Percentiles rank a stretch among this genome's conserved stretches.
phyloP scores from a whole-genome alignment of 1,140 invertebrate genomes.

The Brachionus calyciflorus region DNA sequence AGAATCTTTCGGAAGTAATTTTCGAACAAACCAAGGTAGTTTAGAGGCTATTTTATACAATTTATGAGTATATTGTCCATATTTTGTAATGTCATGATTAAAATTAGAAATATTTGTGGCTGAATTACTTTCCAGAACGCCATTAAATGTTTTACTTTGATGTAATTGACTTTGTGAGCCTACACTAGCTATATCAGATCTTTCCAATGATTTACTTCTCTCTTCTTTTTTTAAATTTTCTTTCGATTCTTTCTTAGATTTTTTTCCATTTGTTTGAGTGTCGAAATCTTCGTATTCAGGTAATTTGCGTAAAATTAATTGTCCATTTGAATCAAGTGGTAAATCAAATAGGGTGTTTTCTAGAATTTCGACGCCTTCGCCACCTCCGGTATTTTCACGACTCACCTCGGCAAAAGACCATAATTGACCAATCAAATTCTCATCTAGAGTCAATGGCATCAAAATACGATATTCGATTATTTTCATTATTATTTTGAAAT shows the following conservation, averaged over 20 bases:
- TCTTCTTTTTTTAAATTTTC: neutral
- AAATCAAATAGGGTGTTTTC: conserved; percentile 62
- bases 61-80: conserved; percentile 98
- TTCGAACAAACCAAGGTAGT: conserved; percentile 39
- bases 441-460: conserved; percentile 43
- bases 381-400: conserved; percentile 98
- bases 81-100: conserved; percentile 36
- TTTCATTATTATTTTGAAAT: conserved; percentile 34
- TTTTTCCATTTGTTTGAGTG: neutral
- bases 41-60: conserved; percentile 83
- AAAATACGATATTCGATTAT: conserved; percentile 46
- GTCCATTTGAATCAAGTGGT: conserved; percentile 72
- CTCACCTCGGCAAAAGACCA: conserved; percentile 97
- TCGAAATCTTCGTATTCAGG: conserved; percentile 38
- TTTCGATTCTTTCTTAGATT: conserved; percentile 3
- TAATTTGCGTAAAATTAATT: neutral
- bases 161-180: conserved; percentile 13
- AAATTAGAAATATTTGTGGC: conserved; percentile 71
- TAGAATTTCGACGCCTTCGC: conserved; percentile 95
- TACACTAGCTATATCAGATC: neutral
- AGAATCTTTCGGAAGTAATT: conserved; percentile 25
- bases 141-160: conserved; percentile 37
- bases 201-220: conserved; percentile 26
- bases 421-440: conserved; percentile 97
- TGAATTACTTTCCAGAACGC: conserved; percentile 64